A percentile compares a stretch with the other conserved stretches of the same genome.
Conservation (phyloP, 2,888 invertebrate species). For the Dastarcus helophoroides region DNA sequence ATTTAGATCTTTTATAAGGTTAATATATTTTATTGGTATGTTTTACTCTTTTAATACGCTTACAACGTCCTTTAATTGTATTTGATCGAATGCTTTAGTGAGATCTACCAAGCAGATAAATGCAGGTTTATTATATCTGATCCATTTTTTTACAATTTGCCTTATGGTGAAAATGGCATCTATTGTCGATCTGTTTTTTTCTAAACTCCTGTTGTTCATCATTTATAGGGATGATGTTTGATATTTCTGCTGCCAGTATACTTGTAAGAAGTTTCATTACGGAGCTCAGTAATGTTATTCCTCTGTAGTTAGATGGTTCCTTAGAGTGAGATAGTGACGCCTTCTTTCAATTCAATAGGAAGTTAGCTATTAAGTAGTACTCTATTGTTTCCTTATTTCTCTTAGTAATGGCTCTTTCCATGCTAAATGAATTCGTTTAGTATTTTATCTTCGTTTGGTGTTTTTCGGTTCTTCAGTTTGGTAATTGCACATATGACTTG, state of each 20-base stretch:
- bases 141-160: constrained; percentile 4
- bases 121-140: no score
- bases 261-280: constrained; percentile 3
- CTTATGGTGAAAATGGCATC: constrained; percentile 1
- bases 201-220: no score
- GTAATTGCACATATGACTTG: constrained; percentile 3
- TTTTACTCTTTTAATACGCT: constrained; percentile 5
- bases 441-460: constrained; percentile 4
- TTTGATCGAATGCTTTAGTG: no score
- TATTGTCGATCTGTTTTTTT: no score
- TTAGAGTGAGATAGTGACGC: constrained; percentile 4
- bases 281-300: constrained; percentile 5
- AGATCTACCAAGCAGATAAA: no score
- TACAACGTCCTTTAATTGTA: no score
- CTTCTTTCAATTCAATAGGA: constrained; percentile 4
- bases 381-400: constrained; percentile 3
- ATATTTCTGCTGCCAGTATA: constrained; percentile 1
- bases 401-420: constrained; percentile 1
- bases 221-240: constrained; percentile 2
- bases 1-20: no score
- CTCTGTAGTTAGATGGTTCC: constrained; percentile 7
- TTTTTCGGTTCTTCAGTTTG: constrained; percentile 7
- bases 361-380: constrained; percentile 2
- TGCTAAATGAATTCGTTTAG: constrained; percentile 6
- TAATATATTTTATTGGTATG: no score